Evolutionary conservation across 2,113 vertebrate genomes (phyloP), one percentile per base, ranked within the genome.

Genomic region (Gallinago media): DNA sequence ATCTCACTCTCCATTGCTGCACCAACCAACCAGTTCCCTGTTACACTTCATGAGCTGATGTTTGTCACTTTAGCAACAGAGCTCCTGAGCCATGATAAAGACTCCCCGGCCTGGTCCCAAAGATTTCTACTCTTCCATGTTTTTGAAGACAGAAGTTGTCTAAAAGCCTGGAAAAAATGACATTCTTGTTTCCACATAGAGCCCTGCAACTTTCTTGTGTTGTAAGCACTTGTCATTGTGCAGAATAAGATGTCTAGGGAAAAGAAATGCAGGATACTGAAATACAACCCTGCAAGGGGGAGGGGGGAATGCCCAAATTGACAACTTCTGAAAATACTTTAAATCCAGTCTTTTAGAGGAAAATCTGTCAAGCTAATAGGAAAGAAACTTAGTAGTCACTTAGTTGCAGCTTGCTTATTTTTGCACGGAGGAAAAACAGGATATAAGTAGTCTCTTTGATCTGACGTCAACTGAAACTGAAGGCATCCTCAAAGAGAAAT

Each of bases 391-490:
- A 63, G 38, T 31, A 23, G 18, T 85, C 23, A 0, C 19, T 71
- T 76, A 32, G 26, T n/a, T 84, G 47, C 22, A 71, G 26, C 14
- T 66, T 72, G 52, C 23, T 44, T 77, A 16, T 75, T 75, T 96
- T 65, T 89, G 3, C 44, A 31, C 44, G 46, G 34, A 88, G 2
- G 3, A 82, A 82, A 71, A 32, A 0, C 8, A 71, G 32, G 27
- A 62, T 72, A 73, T 40, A 40, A 72, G 34, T 8, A 34, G 3
- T 20, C 15, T 68, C 31, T 89, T 81, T 91, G 78, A 68, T 84
- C 23, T 81, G 50, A 4, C 32, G 29, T 74, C 88, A 93, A 46
- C 32, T 81, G 73, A 92, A 92, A 78, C 47, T 18, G 11, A 92
- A 78, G 93, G 31, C 25, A 42, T 21, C 16, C 46, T 77, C 44